Evolutionary conservation across 2,888 invertebrate genomes (phyloP).

Genomic region (Beris chalybata): DNA sequence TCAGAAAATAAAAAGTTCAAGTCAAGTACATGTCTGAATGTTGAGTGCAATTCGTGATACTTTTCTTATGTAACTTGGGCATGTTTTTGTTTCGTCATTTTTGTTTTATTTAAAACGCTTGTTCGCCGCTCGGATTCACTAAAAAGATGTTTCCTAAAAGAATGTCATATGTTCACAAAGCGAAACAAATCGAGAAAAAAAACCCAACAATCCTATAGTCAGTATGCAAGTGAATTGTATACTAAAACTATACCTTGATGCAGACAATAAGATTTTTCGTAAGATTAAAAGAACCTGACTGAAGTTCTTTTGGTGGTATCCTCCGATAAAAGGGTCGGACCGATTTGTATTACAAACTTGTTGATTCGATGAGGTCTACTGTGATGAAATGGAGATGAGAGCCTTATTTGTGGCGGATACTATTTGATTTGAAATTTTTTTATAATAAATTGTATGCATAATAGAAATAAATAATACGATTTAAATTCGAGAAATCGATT

Average conservation of each 20-base stretch:
- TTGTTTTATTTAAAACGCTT: neutral
- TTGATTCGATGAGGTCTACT: no score
- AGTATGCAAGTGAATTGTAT: slow-evolving; percentile 7
- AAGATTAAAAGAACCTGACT: slow-evolving; percentile 4
- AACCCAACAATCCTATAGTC: no score
- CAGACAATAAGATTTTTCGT: slow-evolving; percentile 19
- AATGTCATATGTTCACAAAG: slow-evolving; percentile 1
- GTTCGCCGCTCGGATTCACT: neutral
- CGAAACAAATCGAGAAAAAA: no score
- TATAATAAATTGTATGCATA: no score
- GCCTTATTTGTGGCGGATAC: no score
- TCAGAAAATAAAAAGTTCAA: neutral
- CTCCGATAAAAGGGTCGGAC: neutral
- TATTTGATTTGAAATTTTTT: no score
- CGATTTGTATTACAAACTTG: no score
- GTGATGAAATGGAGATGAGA: no score
- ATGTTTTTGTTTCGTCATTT: neutral
- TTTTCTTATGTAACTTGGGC: slow-evolving; percentile 2
- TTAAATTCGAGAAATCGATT: no score
- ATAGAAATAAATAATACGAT: no score
- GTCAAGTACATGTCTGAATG: slow-evolving; percentile 5
- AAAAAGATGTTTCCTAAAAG: neutral
- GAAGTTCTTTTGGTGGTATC: neutral
- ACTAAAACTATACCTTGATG: slow-evolving; percentile 1
- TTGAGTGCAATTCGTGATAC: slow-evolving; percentile 2